Evolutionary conservation across 2,888 invertebrate species (phyloP), one percentile per base, ranked within the genome.

Genomic region (Polydrusus pterygomalis): DNA sequence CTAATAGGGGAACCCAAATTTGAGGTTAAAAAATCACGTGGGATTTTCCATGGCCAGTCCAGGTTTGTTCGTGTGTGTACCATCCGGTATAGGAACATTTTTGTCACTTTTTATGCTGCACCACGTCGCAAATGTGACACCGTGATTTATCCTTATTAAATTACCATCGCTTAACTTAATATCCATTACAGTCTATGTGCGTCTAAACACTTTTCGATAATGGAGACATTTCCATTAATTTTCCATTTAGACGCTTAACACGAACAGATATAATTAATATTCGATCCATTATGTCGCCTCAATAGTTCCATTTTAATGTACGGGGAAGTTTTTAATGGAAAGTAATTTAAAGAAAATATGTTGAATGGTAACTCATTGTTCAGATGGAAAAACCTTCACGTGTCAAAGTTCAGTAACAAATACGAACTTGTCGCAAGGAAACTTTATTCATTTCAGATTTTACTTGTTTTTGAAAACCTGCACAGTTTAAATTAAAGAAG

Each of bases 201-300:
- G n/a, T n/a, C 15, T 47, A 47, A 47, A 47, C 17, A 47, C 8
- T 47, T 47, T 47, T 17, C 47, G 17, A 47, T 17, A 47, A 47
- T 47, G 47, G 47, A 47, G 47, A 47, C 15, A 47, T 47, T 47
- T 47, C 47, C 47, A 47, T 47, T 47, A 47, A 47, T 47, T 47
- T 47, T 47, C 47, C 47, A 47, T 47, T 47, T 47, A 47, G n/a
- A 47, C 47, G 47, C 47, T 47, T 17, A 34, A 47, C 47, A 47
- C 17, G 47, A 47, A 47, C 17, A 47, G 17, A 47, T 47, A 17
- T 47, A 47, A 47, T 47, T 47, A 47, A 47, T 47, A 47, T 47
- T 47, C 47, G 47, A 15, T 47, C 47, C 47, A 47, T 47, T 47
- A 47, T 47, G 17, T 47, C 15, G 15, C 2, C 47, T 17, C 47